Evolutionary conservation across 2,797 vertebrate genomes (phyloP), one percentile per base, ranked within the genome.

Genomic region (Gymnodraco acuticeps): DNA sequence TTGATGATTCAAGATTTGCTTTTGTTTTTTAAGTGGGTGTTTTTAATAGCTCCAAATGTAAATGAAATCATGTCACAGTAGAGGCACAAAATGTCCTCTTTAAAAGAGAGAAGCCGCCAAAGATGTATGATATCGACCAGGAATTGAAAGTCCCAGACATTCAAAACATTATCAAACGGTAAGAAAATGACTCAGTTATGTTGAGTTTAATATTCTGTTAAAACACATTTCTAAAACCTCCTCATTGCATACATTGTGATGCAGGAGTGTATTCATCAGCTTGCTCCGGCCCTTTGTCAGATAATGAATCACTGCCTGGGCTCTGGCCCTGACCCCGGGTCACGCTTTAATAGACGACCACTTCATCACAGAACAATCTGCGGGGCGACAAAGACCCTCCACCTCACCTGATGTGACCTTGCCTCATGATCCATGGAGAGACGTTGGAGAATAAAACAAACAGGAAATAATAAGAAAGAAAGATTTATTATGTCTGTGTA

Each of bases 351-450:
- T 88, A 78, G 87, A 85, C 68, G 83, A 91, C 87, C 90, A 93
- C 94, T 95, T 94, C 93, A 95, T 95, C 93, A 94, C 75, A 27
- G 69, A 87, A 85, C 93, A 94, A 94, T 95, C 93, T 85, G 89
- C 82, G 31, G 72, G 69, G 74, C 64, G 67, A 73, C 79, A 92
- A 95, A 92, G 89, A 90, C 80, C 50, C 83, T 71, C 85, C 55
- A 64, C 85, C 82, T 89, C 88, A 87, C 67, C 73, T 70, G 82
- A 51, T 84, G 33, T 38, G 91, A 95, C 93, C 94, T 93, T 87
- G 90, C 66, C 62, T 81, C 42, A 20, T 89, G 87, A 93, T 90
- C 89, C 91, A 43, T 58, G 75, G 83, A 92, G 70, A 55, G 45
- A 87, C 84, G 82, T 45, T 70, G 67, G 73, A 77, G 70, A 62